Evolutionary conservation across 2,888 invertebrate genomes (phyloP), one percentile per base, ranked within the genome.

Genomic region (Congeria kusceri): DNA sequence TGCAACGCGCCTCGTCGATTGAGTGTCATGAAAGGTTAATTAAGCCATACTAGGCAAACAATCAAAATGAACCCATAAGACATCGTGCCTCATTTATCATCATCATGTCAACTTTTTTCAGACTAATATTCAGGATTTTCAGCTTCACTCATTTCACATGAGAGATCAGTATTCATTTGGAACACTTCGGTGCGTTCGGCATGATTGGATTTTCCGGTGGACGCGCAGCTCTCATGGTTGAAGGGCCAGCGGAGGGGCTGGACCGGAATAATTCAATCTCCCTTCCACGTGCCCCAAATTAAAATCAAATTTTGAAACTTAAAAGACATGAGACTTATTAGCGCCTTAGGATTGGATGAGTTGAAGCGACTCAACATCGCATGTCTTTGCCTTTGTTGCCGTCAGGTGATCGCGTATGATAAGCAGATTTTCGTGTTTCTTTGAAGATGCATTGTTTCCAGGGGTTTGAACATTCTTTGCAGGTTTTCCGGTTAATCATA

Each of bases 251-350:
- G 46, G 44, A 69, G 57, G 53, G 67, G 27, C 73, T 47, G 77
- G 67, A 61, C 25, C 67, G 77, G 80, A 68, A 80, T 74, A 77
- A 74, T 61, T 74, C 69, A 72, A 78, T 79, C 73, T 70, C 70
- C 74, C 20, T 18, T 73, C 71, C 83, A 83, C 83, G 83, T 83
- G 83, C 79, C 83, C 62, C 47, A 77, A 83, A 83, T 83, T 83
- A 83, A 83, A 83, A 76, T 74, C 83, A 80, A 83, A 83, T 83
- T 70, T 76, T 80, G 64, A 83, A 83, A 83, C 77, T 80, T 79
- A 80, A 80, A 79, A 70, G 77, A 79, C 77, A 80, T 83, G 79
- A 83, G 79, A 73, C 77, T 73, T 79, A 77, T 79, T 83, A 83
- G 77, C 11, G 39, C 83, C 79, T 64, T 32, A 46, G 56, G 72